Conservation (phyloP, 2,113 vertebrate genomes). For the Procavia capensis region DNA sequence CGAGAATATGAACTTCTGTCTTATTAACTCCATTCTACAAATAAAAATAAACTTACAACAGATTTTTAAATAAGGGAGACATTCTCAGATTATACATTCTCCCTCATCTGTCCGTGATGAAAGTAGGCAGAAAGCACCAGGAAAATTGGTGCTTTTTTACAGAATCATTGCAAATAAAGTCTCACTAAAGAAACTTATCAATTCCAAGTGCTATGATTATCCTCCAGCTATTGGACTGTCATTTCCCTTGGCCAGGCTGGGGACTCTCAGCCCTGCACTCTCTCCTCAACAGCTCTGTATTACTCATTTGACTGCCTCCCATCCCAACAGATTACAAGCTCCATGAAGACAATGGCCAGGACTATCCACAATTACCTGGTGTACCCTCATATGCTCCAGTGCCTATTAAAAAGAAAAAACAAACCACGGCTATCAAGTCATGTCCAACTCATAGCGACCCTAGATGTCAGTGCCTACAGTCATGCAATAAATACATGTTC, state of each 20-base stretch:
- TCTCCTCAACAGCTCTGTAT: neutral
- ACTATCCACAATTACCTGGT: neutral
- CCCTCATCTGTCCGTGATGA: neutral
- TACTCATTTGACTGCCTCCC: neutral
- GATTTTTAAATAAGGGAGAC: neutral
- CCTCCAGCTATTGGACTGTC: neutral
- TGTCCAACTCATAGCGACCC: no score
- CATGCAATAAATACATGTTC: neutral
- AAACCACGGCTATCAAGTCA: no score
- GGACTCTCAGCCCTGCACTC: neutral
- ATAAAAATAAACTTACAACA: conserved; percentile 12
- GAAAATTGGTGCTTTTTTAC: no score
- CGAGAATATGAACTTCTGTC: neutral
- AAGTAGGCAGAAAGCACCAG: neutral
- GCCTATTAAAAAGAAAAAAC: no score
- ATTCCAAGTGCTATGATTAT: neutral
- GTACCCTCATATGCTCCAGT: neutral
- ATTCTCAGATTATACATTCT: neutral
- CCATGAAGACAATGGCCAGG: neutral
- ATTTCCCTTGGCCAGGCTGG: neutral
- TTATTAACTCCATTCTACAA: conserved; percentile 9
- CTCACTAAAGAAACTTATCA: neutral
- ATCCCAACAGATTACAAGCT: neutral
- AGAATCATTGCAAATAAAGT: neutral
- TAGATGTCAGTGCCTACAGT: neutral